Evolutionary conservation across 2,797 vertebrate species (phyloP).

Genomic region (Platyrinchus mystaceus): DNA sequence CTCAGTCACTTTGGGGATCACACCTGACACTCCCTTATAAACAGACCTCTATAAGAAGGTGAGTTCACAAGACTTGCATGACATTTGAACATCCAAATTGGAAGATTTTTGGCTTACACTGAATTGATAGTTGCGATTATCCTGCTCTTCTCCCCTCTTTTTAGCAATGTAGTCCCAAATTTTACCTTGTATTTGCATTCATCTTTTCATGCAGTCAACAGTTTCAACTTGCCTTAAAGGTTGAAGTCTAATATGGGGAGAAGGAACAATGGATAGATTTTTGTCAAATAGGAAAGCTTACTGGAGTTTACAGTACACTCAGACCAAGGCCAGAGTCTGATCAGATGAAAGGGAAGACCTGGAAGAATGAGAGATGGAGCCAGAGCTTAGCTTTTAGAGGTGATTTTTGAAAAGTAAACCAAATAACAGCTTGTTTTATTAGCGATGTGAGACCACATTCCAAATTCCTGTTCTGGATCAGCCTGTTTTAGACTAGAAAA

Average conservation of each 20-base stretch:
- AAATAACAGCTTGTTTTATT: not conserved
- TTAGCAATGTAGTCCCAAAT: not conserved
- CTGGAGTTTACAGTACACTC: not conserved
- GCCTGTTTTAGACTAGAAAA: not conserved
- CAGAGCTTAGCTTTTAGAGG: not conserved
- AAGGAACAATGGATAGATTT: not conserved
- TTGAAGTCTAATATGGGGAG: not conserved
- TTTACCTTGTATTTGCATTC: not conserved
- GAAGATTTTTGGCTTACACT: not conserved
- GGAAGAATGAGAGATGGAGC: not conserved
- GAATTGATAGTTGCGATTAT: not conserved
- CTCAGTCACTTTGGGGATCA: not conserved
- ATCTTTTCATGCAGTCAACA: not conserved
- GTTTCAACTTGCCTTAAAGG: not conserved
- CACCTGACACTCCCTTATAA: not conserved
- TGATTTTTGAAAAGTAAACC: not conserved
- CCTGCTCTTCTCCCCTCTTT: not conserved
- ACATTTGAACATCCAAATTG: not conserved
- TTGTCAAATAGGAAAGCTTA: not conserved
- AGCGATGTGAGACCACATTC: not conserved
- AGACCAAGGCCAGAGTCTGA: not conserved
- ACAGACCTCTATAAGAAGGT: not conserved
- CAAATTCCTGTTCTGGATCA: not conserved
- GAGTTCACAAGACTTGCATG: not conserved
- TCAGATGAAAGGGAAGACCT: not conserved